Conservation (phyloP, 1,140 invertebrate species). For the Ruditapes philippinarum region DNA sequence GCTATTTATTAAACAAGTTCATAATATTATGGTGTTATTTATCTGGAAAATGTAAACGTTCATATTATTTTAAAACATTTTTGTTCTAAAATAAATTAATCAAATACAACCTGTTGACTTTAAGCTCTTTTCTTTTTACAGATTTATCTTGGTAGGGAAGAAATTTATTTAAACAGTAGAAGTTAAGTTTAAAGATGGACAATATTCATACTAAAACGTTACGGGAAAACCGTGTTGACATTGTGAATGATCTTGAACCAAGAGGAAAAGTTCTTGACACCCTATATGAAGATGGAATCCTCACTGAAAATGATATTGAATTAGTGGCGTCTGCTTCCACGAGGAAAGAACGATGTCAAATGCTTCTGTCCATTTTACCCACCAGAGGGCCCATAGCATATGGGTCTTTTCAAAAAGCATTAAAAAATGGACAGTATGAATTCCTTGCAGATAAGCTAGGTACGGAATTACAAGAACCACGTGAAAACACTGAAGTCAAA, state of each 20-base stretch:
- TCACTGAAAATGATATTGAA: slow-evolving; percentile 65
- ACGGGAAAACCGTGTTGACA: slow-evolving; percentile 26
- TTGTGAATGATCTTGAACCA: slow-evolving; percentile 58
- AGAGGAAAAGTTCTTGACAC: slow-evolving; percentile 37
- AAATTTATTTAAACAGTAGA: too few species aligned
- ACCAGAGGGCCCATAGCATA: slow-evolving; percentile 59
- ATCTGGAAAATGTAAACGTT: too few species aligned
- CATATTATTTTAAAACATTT: too few species aligned
- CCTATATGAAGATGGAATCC: slow-evolving; percentile 57
- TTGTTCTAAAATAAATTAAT: too few species aligned
- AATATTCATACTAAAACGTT: slow-evolving; percentile 1
- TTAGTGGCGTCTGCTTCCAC: slow-evolving; percentile 35
- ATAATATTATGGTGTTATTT: too few species aligned
- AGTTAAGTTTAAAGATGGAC: slow-evolving; percentile 34
- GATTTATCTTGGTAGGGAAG: too few species aligned
- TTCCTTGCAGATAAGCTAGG: slow-evolving; percentile 27
- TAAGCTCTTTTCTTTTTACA: too few species aligned
- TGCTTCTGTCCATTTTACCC: slow-evolving; percentile 32
- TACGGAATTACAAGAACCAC: neutral
- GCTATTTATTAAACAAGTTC: too few species aligned
- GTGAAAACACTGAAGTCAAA: neutral
- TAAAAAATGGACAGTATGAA: slow-evolving; percentile 47
- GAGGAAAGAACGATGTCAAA: slow-evolving; percentile 57
- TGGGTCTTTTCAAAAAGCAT: slow-evolving; percentile 58
- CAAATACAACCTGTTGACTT: too few species aligned